Conservation (phyloP, 2,797 vertebrate species). For the Lates japonicus region DNA sequence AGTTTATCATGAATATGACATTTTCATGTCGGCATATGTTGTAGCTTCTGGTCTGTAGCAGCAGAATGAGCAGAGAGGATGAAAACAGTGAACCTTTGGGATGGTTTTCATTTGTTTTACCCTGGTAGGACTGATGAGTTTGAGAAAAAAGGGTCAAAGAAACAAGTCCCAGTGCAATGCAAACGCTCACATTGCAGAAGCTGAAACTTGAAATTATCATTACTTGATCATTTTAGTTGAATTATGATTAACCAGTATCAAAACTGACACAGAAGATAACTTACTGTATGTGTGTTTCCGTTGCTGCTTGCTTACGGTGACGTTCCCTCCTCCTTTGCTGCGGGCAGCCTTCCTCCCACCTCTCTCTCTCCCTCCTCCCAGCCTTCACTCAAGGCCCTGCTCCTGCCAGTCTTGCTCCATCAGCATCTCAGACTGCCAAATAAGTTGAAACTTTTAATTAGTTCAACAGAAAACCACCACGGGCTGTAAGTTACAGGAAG, state of each 20-base stretch:
- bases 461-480: neutral
- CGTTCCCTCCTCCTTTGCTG: neutral
- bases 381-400: neutral
- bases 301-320: neutral
- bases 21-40: no score
- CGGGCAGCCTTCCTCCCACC: neutral
- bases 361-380: neutral
- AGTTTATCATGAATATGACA: no score
- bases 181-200: neutral
- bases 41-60: no score
- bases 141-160: no score
- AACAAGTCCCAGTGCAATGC: no score
- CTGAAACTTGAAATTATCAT: no score
- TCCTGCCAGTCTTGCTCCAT: neutral
- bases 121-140: no score
- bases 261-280: neutral
- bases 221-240: no score
- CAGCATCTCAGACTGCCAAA: slow-evolving; percentile 13
- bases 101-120: no score
- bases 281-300: neutral
- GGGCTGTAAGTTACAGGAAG: slow-evolving; percentile 1
- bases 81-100: no score
- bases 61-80: no score
- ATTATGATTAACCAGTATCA: no score
- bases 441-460: neutral